Conservation (phyloP, 2,888 invertebrate species). For the Platycnemis pennipes region DNA sequence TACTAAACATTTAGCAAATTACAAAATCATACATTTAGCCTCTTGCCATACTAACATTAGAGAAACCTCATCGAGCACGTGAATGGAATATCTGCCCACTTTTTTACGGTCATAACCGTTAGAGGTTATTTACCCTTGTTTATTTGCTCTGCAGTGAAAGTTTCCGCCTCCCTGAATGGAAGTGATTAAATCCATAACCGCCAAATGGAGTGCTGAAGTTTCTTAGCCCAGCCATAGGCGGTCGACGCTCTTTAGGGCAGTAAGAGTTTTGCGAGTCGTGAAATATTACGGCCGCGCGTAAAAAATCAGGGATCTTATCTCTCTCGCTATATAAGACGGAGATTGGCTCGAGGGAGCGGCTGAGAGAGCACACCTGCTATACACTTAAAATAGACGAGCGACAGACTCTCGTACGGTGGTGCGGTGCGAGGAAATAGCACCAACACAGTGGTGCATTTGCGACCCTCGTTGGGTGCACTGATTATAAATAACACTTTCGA, state of each 20-base stretch:
- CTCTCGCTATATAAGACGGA: background rate
- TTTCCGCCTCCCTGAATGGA: background rate
- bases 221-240: background rate
- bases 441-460: background rate
- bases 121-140: background rate
- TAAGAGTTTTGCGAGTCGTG: background rate
- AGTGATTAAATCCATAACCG: background rate
- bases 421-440: background rate
- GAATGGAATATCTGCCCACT: background rate
- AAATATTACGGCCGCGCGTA: background rate
- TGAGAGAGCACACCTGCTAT: background rate
- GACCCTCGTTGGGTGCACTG: background rate
- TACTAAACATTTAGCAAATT: too few relatives aligned
- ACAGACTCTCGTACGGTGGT: background rate
- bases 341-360: background rate
- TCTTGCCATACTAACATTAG: too few relatives aligned
- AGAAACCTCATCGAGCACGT: background rate
- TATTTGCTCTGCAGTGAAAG: background rate
- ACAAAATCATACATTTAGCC: too few relatives aligned
- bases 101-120: background rate
- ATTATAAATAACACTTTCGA: too few relatives aligned
- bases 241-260: background rate
- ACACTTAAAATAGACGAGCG: background rate
- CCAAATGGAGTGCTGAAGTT: conserved; percentile 2
- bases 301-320: conserved; percentile 24